Evolutionary conservation across 2,113 vertebrate genomes (phyloP), one percentile per base, ranked within the genome.

Genomic region (Stercorarius parasiticus): DNA sequence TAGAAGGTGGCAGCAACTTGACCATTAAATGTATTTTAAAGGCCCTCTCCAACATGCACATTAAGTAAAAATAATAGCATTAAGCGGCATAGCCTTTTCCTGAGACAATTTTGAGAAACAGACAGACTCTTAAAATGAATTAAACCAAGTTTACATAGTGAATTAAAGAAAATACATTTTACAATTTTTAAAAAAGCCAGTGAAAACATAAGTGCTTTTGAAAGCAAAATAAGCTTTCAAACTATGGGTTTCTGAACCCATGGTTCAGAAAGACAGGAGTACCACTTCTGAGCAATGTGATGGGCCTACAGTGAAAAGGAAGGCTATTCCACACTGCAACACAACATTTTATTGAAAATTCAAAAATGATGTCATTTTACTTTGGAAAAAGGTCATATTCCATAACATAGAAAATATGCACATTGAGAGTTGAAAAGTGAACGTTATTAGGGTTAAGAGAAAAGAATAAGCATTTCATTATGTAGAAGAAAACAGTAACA

Each of bases 41-140:
- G 5, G 4, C 22, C 16, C 10, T 59, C 6, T 64, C 26, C 40
- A 56, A 47, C 4, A 29, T 1, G 1, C 5, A 36, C 2, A 16
- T 53, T 82, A 55, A 88, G 10, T 20, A 88, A 77, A 86, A 94
- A 67, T 20, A 79, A 27, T 27, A 55, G 1, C 42, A 18, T 52
- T 91, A 58, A 93, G 12, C 49, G 64, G 7, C 23, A 42, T 3
- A 82, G 5, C 5, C 14, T 76, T 67, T 82, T 76, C 19, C 32
- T 55, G 38, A 88, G 34, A 73, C 5, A 36, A 52, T 47, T 76
- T 55, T 2, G 10, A 27, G 13, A 56, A 87, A 64, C 1, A 16
- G 17, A 32, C 3, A 26, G 40, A 36, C 4, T 17, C 9, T 74
- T 82, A 74, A 87, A 73, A 78, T 56, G 0, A 78, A 66, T 53